Conservation (phyloP, 2,888 invertebrate genomes). For the Lasioglossum villosulum region DNA sequence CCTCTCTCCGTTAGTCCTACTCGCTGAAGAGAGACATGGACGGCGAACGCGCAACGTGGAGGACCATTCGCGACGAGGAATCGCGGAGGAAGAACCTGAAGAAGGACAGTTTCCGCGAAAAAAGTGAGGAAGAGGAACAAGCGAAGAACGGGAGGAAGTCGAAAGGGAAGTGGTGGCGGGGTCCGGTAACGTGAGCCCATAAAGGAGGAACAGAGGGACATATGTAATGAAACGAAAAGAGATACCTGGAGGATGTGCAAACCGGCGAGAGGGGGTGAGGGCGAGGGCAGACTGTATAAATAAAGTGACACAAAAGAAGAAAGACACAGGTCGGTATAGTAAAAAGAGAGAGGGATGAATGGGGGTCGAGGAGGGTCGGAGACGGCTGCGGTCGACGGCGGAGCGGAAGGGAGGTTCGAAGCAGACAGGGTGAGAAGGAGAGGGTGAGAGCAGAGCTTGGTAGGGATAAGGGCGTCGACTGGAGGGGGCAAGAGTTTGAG, state of each 20-base stretch:
- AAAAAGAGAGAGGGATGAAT: conserved; percentile 18
- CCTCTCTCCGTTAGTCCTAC: background rate
- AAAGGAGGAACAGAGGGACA: background rate
- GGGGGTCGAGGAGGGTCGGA: background rate
- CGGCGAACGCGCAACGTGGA: conserved; percentile 20
- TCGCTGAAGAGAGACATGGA: conserved; percentile 16
- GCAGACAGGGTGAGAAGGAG: conserved; percentile 23
- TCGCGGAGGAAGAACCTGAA: conserved; percentile 1
- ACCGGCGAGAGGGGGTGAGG: background rate
- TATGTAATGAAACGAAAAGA: conserved; percentile 8
- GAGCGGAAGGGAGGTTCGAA: conserved; percentile 5
- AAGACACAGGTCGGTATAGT: conserved; percentile 23
- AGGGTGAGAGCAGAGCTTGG: conserved; percentile 4
- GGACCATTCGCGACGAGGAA: background rate
- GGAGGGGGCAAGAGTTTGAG: background rate
- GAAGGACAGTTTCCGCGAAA: conserved; percentile 8
- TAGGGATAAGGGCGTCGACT: background rate
- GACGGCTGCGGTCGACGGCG: background rate
- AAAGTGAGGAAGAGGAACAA: background rate
- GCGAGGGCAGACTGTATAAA: conserved; percentile 34
- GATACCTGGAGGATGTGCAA: conserved; percentile 17
- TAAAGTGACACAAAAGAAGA: conserved; percentile 28
- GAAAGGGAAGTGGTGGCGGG: background rate
- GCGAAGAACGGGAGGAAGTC: too few relatives aligned
- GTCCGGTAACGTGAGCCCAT: background rate